Percentiles rank a stretch among this genome's conserved stretches.
These are phyloP conservation scores for Urocynchramus pylzowi DNA, from an alignment of 2,113 vertebrate genomes.

Conservation along the genomic window DNA sequence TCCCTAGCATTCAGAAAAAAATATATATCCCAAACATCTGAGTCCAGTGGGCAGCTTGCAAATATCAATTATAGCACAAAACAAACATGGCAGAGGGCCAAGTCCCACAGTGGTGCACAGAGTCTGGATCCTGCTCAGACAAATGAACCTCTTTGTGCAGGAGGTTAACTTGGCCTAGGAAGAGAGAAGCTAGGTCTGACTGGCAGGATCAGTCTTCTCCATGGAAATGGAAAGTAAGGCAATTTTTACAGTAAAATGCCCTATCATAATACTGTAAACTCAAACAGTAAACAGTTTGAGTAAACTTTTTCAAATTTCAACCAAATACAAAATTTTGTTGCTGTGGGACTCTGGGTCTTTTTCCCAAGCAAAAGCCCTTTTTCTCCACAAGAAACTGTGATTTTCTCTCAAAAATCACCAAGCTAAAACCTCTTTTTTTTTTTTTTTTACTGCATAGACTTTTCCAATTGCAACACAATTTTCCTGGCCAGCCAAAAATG, in stretches of 20 bases:
- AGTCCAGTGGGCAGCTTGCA: not conserved
- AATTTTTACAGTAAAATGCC: constrained; percentile 3
- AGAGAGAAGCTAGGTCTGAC: not conserved
- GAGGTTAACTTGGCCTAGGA: not conserved
- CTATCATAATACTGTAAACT: not conserved
- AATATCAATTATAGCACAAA: not conserved
- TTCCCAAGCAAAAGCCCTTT: not conserved
- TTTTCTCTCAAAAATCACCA: not conserved
- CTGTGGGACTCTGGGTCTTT: not conserved
- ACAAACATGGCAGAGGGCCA: not conserved
- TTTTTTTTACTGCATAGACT: too few species aligned
- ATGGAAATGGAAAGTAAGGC: not conserved
- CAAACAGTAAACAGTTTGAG: not conserved
- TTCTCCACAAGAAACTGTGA: not conserved
- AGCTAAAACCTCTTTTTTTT: not conserved
- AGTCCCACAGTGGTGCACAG: not conserved
- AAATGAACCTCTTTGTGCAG: not conserved
- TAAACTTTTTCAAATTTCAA: not conserved
- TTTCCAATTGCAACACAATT: not conserved
- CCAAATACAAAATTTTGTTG: not conserved
- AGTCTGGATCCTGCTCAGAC: not conserved
- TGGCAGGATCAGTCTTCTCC: not conserved
- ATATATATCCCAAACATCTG: not conserved
- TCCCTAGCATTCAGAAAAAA: not conserved
- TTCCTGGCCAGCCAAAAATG: not conserved